phyloP scores from a whole-genome alignment of 2,797 vertebrate species.

The Sphenodon punctatus region DNA sequence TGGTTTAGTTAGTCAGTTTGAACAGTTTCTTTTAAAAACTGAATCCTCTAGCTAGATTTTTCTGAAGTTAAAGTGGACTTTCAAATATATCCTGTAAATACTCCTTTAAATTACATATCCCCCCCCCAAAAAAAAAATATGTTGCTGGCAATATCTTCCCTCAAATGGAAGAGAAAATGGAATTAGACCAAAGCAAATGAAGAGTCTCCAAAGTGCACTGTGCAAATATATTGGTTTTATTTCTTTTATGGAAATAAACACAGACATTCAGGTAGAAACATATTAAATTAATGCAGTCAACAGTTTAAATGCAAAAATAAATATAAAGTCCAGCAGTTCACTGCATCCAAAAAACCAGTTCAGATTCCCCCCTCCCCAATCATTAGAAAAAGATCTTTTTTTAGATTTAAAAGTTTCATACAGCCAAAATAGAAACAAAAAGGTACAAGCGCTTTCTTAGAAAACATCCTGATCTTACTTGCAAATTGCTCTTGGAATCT shows the following conservation, averaged over 20 bases:
- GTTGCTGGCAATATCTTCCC: neutral
- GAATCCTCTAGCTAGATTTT: neutral
- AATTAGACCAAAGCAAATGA: neutral
- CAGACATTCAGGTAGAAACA: constrained; percentile 78
- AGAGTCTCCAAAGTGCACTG: constrained; percentile 38
- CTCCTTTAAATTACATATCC: neutral
- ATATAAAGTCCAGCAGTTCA: constrained; percentile 73
- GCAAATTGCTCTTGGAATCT: neutral
- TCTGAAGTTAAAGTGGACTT: neutral
- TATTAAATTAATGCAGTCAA: constrained; percentile 77
- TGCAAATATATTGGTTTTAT: constrained; percentile 82
- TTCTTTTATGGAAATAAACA: constrained; percentile 74
- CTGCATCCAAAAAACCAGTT: constrained; percentile 60
- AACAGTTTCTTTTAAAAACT: neutral
- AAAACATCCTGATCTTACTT: constrained; percentile 24
- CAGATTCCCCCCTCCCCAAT: constrained; percentile 38
- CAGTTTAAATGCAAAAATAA: constrained; percentile 84
- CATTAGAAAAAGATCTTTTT: constrained; percentile 52
- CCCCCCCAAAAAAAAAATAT: accelerated
- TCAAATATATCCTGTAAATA: neutral
- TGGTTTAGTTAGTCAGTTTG: neutral
- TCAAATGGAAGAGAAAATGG: neutral
- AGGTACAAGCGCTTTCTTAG: constrained; percentile 57
- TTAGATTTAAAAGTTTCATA: constrained; percentile 41
- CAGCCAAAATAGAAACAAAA: constrained; percentile 53